Conservation (phyloP, 2,797 vertebrate genomes). For the Anguilla megastoma region DNA sequence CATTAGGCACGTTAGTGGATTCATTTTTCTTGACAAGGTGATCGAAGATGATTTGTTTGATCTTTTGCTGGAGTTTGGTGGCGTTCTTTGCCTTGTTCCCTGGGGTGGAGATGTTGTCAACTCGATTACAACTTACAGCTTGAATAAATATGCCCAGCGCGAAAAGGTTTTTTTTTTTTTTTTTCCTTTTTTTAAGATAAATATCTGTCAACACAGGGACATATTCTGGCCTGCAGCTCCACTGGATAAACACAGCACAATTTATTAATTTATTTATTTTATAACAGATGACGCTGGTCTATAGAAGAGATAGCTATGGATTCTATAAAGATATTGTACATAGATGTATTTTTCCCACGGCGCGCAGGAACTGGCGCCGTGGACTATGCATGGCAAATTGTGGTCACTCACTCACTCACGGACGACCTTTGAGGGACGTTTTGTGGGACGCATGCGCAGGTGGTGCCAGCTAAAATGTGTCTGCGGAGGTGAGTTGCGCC, state of each 20-base stretch:
- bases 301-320: not conserved
- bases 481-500: no score
- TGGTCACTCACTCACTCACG: no score
- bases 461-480: no score
- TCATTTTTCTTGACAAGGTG: slow-evolving; percentile 52
- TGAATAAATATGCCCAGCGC: slow-evolving; percentile 67
- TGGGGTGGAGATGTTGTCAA: slow-evolving; percentile 73
- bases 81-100: slow-evolving; percentile 66
- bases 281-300: no score
- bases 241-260: slow-evolving; percentile 47
- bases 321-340: not conserved
- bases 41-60: slow-evolving; percentile 63
- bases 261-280: not conserved
- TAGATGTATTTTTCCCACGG: not conserved
- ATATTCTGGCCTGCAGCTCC: slow-evolving; percentile 61
- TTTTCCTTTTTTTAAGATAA: slow-evolving; percentile 56
- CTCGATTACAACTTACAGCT: slow-evolving; percentile 68
- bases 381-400: no score
- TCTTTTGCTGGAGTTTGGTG: slow-evolving; percentile 55
- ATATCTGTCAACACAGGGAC: slow-evolving; percentile 70
- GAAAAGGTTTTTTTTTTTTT: slow-evolving; percentile 60
- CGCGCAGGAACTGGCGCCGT: no score
- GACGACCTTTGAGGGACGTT: no score
- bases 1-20: slow-evolving; percentile 59
- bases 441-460: no score